A percentile compares a stretch with the other conserved stretches of the same genome.
These are phyloP conservation scores for Lanius ludovicianus DNA, from an alignment of 2,113 vertebrate genomes.

Conservation along the genomic window DNA sequence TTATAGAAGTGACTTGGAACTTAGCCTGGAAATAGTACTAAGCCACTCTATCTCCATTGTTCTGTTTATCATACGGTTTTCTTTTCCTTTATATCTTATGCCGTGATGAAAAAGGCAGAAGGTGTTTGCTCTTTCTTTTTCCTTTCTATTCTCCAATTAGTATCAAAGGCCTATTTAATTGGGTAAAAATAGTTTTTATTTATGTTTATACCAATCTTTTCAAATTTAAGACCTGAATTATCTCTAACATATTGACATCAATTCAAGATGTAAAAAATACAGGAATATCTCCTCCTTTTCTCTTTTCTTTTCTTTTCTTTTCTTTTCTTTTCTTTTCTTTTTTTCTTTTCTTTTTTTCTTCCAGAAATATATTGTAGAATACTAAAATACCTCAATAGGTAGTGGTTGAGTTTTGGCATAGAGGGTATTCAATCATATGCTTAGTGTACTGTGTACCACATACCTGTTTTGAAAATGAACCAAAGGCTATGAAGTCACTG, in stretches of 20 bases:
- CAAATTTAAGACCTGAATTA: background rate
- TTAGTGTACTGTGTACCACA: fast-evolving
- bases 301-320: background rate
- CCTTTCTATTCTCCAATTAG: background rate
- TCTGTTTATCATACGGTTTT: conserved; percentile 4
- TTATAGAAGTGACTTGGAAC: conserved; percentile 63
- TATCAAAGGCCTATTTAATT: background rate
- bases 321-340: background rate
- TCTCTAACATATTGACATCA: background rate
- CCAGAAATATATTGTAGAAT: background rate
- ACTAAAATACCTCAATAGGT: background rate
- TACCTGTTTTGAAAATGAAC: background rate
- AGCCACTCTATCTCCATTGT: background rate
- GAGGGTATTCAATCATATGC: background rate
- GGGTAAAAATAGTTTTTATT: background rate
- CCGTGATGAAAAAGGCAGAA: background rate
- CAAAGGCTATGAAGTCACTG: background rate
- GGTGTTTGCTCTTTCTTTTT: background rate
- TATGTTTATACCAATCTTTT: background rate
- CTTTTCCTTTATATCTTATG: background rate
- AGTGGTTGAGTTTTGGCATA: background rate
- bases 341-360: background rate
- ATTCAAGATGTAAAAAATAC: background rate
- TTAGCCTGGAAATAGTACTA: conserved; percentile 15
- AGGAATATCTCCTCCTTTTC: background rate